Evolutionary conservation across 2,797 vertebrate genomes (phyloP), one percentile per base, ranked within the genome.

Genomic region (Lindbergichthys nudifrons): DNA sequence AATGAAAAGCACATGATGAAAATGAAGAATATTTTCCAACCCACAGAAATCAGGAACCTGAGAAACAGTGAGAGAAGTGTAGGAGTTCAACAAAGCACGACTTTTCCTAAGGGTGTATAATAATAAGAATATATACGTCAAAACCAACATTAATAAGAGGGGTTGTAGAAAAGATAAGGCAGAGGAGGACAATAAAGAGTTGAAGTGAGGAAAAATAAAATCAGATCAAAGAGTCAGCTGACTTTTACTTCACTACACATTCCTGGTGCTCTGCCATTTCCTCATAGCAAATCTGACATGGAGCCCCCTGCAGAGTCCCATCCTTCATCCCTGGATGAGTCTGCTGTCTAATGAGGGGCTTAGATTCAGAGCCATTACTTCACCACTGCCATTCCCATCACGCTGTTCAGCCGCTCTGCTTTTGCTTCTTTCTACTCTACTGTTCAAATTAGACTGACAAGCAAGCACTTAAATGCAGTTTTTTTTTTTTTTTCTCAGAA

Each of bases 341-440:
- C 58, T 56, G 50, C 12, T 67, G 72, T 77, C 81, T 92, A 88
- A 92, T 88, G 87, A 92, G 83, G 76, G 70, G 77, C 87, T 89
- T 86, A 80, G 19, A 83, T 77, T 86, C 77, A 70, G 72, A 77
- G 50, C 76, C 79, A 81, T 82, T 84, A 85, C 87, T 88, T 85
- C 80, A 70, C 78, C 76, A 70, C 76, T 83, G 80, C 75, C 80
- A 80, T 76, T 85, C 56, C 59, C 64, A 80, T 86, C 73, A 78
- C 42, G 73, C 79, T 83, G 52, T 59, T 63, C 70, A 75, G 58
- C 64, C 60, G 73, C 56, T 66, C 75, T 77, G 60, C 45, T n/a
- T 63, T 70, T 18, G 64, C 70, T 64, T 68, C 36, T 71, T 53
- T 75, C 73, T 64, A 51, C 77, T 87, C 72, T 52, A 72, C 72